phyloP scores from a whole-genome alignment of 1,140 invertebrate species.

The Diprion similis region DNA sequence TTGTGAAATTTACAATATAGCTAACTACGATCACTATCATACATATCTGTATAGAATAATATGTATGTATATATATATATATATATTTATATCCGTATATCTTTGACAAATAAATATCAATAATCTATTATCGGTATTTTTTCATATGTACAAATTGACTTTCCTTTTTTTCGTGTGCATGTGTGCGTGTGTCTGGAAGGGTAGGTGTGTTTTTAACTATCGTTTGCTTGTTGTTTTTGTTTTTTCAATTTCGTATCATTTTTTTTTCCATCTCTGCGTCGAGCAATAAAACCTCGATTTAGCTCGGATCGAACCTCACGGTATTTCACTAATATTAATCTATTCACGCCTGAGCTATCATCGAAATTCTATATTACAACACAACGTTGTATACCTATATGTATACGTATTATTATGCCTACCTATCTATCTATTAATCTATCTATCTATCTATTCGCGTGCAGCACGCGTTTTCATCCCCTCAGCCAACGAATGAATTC shows the following conservation, averaged over 20 bases:
- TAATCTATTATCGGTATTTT: not conserved
- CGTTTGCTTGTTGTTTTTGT: conserved; percentile 1
- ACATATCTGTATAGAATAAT: not conserved
- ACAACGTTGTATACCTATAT: not conserved
- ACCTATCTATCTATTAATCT: not conserved
- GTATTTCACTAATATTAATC: not conserved
- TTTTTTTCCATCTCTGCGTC: not conserved
- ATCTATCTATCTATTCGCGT: not conserved
- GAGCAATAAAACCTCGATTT: conserved; percentile 12
- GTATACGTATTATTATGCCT: not conserved
- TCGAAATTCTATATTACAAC: not conserved
- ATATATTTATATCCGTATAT: not conserved
- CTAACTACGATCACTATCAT: not conserved
- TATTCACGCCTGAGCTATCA: not conserved
- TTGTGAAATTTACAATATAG: not conserved
- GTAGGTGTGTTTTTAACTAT: not conserved
- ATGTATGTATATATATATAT: not conserved
- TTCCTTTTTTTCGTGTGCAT: conserved; percentile 22
- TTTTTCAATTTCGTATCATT: conserved; percentile 12
- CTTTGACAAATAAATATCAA: not conserved
- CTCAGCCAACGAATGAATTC: not conserved
- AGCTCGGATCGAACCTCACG: not conserved
- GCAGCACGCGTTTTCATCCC: not conserved
- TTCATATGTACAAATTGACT: conserved; percentile 33
- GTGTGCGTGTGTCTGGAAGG: conserved; percentile 18